Evolutionary conservation across 2,113 vertebrate species (phyloP).

Genomic region (Ophthalmolycus amberensis): DNA sequence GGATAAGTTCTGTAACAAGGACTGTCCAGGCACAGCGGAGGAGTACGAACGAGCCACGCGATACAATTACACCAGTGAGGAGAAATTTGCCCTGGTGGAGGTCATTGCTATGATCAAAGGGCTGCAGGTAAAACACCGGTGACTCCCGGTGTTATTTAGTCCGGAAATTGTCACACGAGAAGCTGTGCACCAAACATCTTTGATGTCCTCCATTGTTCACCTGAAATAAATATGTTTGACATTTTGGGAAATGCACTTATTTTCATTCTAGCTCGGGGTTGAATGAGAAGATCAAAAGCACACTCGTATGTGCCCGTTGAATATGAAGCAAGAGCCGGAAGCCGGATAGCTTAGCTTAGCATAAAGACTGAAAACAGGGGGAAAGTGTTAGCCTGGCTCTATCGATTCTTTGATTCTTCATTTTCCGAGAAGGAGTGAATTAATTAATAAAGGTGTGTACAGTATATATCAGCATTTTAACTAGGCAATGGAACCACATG

Average conservation of each 20-base stretch:
- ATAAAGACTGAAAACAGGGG: background rate
- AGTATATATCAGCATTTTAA: background rate
- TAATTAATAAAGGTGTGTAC: background rate
- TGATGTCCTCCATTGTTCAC: background rate
- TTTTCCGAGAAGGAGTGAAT: background rate
- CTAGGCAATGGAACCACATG: background rate
- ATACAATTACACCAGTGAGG: conserved; percentile 99
- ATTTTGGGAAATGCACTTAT: background rate
- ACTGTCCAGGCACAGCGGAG: conserved; percentile 96
- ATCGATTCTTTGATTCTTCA: background rate
- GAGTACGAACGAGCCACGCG: conserved; percentile 97
- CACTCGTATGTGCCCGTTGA: background rate
- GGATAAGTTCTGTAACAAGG: conserved; percentile 99
- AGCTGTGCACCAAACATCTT: background rate
- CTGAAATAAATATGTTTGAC: background rate
- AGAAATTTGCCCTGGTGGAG: conserved; percentile 98
- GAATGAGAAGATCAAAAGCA: background rate
- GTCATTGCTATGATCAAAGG: conserved; percentile 99
- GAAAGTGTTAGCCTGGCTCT: background rate
- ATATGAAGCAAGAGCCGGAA: background rate
- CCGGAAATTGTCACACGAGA: background rate
- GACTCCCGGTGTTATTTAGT: background rate
- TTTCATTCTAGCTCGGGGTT: background rate
- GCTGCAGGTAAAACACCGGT: conserved; percentile 83
- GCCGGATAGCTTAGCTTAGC: background rate